Base-by-base conservation (phyloP, 1,140 invertebrate genomes). In the Procambarus clarkii region DNA sequence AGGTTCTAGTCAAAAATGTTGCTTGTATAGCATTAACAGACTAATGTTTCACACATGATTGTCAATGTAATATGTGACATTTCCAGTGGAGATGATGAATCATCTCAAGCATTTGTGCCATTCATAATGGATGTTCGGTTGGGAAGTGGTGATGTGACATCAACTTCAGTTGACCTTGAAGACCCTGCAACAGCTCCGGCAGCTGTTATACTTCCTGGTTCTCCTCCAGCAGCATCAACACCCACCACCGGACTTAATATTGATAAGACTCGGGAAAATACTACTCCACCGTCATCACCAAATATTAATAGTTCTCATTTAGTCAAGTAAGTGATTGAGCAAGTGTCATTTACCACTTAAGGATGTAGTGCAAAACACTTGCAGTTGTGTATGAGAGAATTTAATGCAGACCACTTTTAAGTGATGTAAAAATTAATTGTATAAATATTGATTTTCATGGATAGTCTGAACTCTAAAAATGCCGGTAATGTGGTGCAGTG, bases 71-170 rank as follows among this genome's bases (percentile, higher is more conserved):
- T 34, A 34, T 34, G 13, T 21, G 85, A 93, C 93, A 89, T 86
- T 93, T 94, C 94, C 60, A 95, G 95, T 92, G 95, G 95, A 87
- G 95, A 96, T 93, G 98, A 99, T 93, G 97, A 98, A 93, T 98
- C 98, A 90, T 98, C 97, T 94, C 98, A 99, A 95, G 97, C 98
- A 86, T 99, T 99, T 95, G 97, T 99, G 94, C 98, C 98, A 77
- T 99, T 99, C 94, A 95, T 99, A 85, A 98, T 96, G 96, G 98
- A 98, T 94, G 97, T 98, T 7, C 96, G 97, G 77, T 97, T 98
- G 88, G 97, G 97, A 11, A 93, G 90, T 90, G 91, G 85, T 13
- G 90, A 96, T 95, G 86, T 96, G 95, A 82, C 95, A 96, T 48
- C 97, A 95, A 34, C 94, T 96, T 97, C 97, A 79, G 96, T 98